A percentile compares a stretch with the other conserved stretches of the same genome.
These are phyloP conservation scores for Solea solea DNA, from an alignment of 2,113 vertebrate genomes.

Conservation along the genomic window DNA sequence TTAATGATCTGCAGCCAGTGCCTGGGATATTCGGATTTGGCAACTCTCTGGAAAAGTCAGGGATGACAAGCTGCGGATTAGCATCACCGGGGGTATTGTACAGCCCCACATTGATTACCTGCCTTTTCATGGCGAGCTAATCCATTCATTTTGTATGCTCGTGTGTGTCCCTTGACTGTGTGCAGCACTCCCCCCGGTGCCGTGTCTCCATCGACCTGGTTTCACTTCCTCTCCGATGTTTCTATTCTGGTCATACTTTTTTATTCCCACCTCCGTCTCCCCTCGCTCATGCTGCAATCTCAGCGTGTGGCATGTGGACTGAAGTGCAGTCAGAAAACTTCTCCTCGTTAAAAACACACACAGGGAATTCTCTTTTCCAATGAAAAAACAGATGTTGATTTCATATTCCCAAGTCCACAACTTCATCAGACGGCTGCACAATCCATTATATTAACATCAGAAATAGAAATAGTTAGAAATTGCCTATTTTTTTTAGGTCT, in stretches of 20 bases:
- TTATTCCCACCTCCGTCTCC: not conserved
- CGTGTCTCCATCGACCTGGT: slow-evolving; percentile 30
- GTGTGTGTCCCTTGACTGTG: not conserved
- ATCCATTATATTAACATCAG: too few species aligned
- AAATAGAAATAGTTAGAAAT: too few species aligned
- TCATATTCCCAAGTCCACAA: too few species aligned
- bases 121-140: slow-evolving; percentile 20
- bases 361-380: too few species aligned
- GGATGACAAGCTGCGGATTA: slow-evolving; percentile 24
- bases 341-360: too few species aligned
- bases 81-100: slow-evolving; percentile 6
- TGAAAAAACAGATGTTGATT: too few species aligned
- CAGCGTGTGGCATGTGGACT: not conserved
- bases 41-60: not conserved
- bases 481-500: too few species aligned
- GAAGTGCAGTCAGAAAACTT: too few species aligned
- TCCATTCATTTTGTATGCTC: slow-evolving; percentile 2
- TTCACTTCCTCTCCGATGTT: not conserved
- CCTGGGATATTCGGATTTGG: not conserved
- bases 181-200: slow-evolving; percentile 8
- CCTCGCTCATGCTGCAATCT: not conserved
- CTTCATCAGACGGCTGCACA: too few species aligned
- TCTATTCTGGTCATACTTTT: slow-evolving; percentile 12
- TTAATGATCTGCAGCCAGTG: not conserved
- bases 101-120: slow-evolving; percentile 30